Conservation (phyloP, 2,113 vertebrate genomes). For the Ceuthmochares aereus region DNA sequence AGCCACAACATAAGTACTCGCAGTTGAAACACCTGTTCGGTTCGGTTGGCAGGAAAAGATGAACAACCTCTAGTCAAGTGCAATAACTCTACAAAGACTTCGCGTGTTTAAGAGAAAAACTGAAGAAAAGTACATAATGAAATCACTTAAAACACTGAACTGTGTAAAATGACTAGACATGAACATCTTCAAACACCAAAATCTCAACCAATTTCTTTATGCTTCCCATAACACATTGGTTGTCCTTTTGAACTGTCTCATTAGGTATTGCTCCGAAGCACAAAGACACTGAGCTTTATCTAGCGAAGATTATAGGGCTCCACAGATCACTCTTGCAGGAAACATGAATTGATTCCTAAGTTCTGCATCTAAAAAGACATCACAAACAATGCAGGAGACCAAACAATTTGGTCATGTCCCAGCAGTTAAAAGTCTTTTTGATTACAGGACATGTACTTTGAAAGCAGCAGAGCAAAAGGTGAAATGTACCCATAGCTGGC, state of each 20-base stretch:
- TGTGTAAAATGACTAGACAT: neutral
- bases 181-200: slow-evolving; percentile 10
- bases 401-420: neutral
- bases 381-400: neutral
- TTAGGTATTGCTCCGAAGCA: neutral
- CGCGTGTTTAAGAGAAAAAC: neutral
- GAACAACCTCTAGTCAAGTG: neutral
- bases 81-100: neutral
- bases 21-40: neutral
- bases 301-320: neutral
- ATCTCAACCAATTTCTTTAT: neutral
- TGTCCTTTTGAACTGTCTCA: neutral
- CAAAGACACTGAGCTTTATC: neutral
- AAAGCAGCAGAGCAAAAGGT: neutral
- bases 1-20: neutral
- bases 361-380: neutral
- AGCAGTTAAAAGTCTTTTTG: neutral
- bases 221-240: slow-evolving; percentile 13
- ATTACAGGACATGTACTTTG: neutral
- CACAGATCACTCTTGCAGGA: neutral
- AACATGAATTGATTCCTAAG: neutral
- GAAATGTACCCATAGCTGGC: neutral
- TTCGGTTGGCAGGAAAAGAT: neutral
- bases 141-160: neutral
- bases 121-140: neutral